Percentiles rank a stretch among this genome's conserved stretches.
phyloP scores from a whole-genome alignment of 1,140 invertebrate genomes.

The Ceratoteleas bidentatus region DNA sequence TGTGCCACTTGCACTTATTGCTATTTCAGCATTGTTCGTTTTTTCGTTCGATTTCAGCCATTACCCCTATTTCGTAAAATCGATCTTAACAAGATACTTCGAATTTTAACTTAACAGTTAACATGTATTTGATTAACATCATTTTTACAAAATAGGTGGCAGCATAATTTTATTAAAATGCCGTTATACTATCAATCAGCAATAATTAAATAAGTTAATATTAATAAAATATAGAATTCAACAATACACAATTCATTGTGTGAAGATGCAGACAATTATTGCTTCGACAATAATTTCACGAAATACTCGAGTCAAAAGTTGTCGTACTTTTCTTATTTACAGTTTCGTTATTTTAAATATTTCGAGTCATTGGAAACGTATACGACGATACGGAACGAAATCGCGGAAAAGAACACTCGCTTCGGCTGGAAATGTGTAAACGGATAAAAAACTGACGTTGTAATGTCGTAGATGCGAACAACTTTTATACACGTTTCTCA shows the following conservation, averaged over 20 bases:
- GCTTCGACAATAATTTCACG: constrained; percentile 19
- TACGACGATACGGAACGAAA: constrained; percentile 4
- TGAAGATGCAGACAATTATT: neutral
- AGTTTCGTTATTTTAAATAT: constrained; percentile 43
- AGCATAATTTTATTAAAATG: too few species aligned
- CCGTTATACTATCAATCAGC: too few species aligned
- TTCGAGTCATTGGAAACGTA: constrained; percentile 23
- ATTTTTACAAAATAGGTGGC: too few species aligned
- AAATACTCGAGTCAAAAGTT: constrained; percentile 39
- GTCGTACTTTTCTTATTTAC: constrained; percentile 41
- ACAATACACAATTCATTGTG: neutral
- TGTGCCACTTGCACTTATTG: too few species aligned
- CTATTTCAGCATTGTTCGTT: too few species aligned
- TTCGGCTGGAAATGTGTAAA: constrained; percentile 22
- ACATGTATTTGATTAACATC: too few species aligned
- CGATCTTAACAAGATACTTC: too few species aligned
- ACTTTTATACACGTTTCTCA: constrained; percentile 60
- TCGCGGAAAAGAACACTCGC: constrained; percentile 24
- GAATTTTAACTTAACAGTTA: too few species aligned
- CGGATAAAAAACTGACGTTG: constrained; percentile 41
- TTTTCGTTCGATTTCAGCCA: too few species aligned
- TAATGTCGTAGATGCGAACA: constrained; percentile 38
- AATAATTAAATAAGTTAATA: too few species aligned
- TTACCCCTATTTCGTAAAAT: too few species aligned
- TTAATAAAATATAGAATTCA: too few species aligned